Conservation (phyloP, 2,113 vertebrate genomes). For the Aramus guarauna region DNA sequence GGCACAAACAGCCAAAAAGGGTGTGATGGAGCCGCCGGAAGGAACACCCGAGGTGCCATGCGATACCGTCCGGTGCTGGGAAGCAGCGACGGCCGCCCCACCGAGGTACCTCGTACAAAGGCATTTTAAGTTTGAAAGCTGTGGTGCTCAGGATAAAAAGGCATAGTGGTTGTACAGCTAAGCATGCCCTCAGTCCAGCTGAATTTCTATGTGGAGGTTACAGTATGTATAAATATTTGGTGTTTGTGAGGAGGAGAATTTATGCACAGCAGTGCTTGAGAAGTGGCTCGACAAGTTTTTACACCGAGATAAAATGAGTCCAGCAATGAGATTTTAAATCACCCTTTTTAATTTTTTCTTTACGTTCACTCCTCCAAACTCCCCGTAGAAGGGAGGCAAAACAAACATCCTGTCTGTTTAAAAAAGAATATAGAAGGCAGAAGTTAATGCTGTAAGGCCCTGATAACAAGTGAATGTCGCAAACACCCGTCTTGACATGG, state of each 20-base stretch:
- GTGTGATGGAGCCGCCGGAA: accelerated
- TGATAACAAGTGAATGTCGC: too few species aligned
- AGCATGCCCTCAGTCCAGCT: background rate
- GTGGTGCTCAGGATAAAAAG: background rate
- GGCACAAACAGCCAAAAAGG: background rate
- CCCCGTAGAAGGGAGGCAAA: slow-evolving; percentile 9
- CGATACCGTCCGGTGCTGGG: background rate
- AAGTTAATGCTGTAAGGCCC: slow-evolving; percentile 49
- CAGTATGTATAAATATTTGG: background rate
- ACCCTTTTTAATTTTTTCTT: background rate
- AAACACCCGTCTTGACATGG: too few species aligned
- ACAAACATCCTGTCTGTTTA: slow-evolving; percentile 27
- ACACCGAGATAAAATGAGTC: background rate
- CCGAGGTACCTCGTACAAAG: background rate
- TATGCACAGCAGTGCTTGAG: background rate
- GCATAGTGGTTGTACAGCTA: background rate
- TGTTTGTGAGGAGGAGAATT: background rate
- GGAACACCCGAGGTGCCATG: background rate
- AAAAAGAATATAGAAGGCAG: slow-evolving; percentile 37
- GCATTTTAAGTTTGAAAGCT: background rate
- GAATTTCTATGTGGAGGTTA: background rate
- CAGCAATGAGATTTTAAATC: background rate
- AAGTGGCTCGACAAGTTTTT: background rate
- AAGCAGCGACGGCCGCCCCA: background rate
- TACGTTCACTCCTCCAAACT: background rate